Percentiles rank a stretch among this genome's conserved stretches.
These are phyloP conservation scores for Betta splendens DNA, from an alignment of 2,797 vertebrate species.

Conservation along the genomic window DNA sequence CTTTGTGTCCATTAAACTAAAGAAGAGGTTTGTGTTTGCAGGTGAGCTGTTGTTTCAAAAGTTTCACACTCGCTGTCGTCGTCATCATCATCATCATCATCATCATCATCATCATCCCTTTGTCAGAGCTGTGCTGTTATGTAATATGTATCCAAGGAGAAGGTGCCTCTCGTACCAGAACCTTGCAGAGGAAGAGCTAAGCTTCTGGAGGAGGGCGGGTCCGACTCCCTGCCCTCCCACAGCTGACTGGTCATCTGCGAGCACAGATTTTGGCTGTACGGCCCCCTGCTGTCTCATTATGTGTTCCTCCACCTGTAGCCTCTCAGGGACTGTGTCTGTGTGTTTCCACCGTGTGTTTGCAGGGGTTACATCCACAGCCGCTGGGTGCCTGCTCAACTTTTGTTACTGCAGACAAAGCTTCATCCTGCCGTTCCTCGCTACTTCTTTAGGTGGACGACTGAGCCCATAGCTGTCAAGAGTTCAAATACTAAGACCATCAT, in stretches of 20 bases:
- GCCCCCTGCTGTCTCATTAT: conserved; percentile 49
- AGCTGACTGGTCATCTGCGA: conserved; percentile 58
- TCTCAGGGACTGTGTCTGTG: conserved; percentile 2
- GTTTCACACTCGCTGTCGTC: not conserved
- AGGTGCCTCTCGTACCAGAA: too few species aligned
- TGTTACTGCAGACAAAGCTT: conserved; percentile 53
- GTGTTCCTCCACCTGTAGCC: conserved; percentile 42
- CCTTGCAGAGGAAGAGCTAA: too few species aligned
- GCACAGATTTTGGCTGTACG: conserved; percentile 15
- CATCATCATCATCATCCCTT: too few species aligned
- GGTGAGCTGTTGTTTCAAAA: conserved; percentile 26
- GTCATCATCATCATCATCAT: too few species aligned
- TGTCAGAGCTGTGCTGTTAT: not conserved
- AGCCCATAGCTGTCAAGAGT: conserved; percentile 53
- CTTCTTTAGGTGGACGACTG: conserved; percentile 34
- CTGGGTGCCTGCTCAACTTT: conserved; percentile 43
- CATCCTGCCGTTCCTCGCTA: conserved; percentile 28
- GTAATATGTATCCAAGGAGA: too few species aligned
- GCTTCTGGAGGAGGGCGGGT: too few species aligned
- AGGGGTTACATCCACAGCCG: conserved; percentile 56
- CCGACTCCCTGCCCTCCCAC: conserved; percentile 12
- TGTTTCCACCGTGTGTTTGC: conserved; percentile 12
- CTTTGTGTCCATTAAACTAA: conserved; percentile 35
- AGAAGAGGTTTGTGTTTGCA: conserved; percentile 36
- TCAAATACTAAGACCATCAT: conserved; percentile 47